A percentile compares a stretch with the other conserved stretches of the same genome.
These are phyloP conservation scores for Halotydeus destructor DNA, from an alignment of 1,140 invertebrate genomes.

Conservation along the genomic window DNA sequence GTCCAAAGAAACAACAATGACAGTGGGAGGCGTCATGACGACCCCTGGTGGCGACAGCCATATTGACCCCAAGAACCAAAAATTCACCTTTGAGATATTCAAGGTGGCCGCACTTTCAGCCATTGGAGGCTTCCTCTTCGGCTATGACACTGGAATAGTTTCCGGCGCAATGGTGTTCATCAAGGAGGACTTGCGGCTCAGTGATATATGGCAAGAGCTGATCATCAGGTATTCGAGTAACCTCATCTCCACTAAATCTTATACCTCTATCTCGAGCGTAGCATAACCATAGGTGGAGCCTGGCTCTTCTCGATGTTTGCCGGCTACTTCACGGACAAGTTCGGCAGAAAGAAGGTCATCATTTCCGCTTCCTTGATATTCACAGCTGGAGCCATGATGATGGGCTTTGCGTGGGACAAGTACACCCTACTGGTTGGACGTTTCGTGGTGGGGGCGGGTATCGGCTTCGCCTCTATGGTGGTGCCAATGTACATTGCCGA, in stretches of 20 bases:
- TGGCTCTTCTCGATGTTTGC: conserved; percentile 33
- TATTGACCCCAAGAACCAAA: too few species aligned
- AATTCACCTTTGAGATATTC: too few species aligned
- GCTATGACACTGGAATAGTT: conserved; percentile 43
- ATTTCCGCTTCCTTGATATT: conserved; percentile 34
- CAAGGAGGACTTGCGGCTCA: conserved; percentile 27
- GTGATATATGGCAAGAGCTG: conserved; percentile 31
- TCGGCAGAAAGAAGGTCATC: conserved; percentile 34
- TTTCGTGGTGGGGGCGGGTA: conserved; percentile 35
- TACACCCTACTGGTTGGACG: conserved; percentile 32
- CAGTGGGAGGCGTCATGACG: too few species aligned
- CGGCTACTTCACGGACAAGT: conserved; percentile 29
- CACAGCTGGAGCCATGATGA: conserved; percentile 31
- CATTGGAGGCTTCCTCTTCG: conserved; percentile 41
- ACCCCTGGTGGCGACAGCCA: too few species aligned
- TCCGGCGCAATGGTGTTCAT: conserved; percentile 38
- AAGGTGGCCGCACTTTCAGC: too few species aligned
- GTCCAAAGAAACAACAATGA: too few species aligned
- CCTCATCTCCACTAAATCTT: too few species aligned
- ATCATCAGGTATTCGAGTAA: too few species aligned
- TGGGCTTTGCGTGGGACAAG: conserved; percentile 30
- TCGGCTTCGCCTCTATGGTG: conserved; percentile 38
- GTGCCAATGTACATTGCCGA: conserved; percentile 41
- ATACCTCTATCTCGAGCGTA: too few species aligned
- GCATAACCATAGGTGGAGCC: conserved; percentile 27